These are phyloP conservation scores for Centropyge bicolor DNA, from an alignment of 2,797 vertebrate genomes.

Conservation along the genomic window DNA sequence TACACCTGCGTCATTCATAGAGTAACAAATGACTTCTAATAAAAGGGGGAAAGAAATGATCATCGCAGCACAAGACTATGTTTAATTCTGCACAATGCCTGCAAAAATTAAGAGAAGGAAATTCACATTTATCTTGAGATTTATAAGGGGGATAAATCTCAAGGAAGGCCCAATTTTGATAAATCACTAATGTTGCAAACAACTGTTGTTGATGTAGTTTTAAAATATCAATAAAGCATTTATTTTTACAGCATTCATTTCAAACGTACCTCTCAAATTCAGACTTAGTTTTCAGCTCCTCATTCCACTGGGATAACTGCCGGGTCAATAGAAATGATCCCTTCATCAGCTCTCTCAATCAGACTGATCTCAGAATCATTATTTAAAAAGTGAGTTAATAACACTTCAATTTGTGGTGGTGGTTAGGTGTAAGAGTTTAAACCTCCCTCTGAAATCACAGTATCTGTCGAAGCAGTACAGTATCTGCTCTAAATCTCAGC, in stretches of 20 bases:
- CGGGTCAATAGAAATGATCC: constrained; percentile 9
- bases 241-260: not conserved
- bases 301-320: not conserved
- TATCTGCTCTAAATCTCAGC: not conserved
- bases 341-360: constrained; percentile 11
- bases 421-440: not conserved
- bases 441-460: not conserved
- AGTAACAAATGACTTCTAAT: not conserved
- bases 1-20: not conserved
- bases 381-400: constrained; percentile 20
- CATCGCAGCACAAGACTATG: not conserved
- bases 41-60: not conserved
- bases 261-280: not conserved
- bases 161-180: not conserved
- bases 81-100: no score
- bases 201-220: not conserved
- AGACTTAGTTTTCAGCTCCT: not conserved
- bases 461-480: not conserved
- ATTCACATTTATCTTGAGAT: not conserved
- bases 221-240: not conserved
- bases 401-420: not conserved
- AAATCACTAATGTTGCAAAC: not conserved
- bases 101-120: not conserved
- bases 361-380: not conserved
- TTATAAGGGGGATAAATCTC: not conserved